Evolutionary conservation across 1,140 invertebrate genomes (phyloP).

Genomic region (Meloidogyne exigua): DNA sequence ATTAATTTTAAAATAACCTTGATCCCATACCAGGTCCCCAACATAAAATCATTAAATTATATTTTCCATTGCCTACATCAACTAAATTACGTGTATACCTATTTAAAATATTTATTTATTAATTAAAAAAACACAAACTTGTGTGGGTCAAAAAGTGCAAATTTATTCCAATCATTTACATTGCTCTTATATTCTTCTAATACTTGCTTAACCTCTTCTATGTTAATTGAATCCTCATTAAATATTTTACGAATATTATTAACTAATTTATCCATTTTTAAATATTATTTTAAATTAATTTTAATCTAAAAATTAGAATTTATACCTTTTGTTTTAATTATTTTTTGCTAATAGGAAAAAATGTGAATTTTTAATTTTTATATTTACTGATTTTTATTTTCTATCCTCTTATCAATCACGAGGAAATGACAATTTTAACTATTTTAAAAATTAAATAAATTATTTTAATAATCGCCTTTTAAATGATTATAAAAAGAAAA

Average conservation of each 20-base stretch:
- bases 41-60: conserved; percentile 93
- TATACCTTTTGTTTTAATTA: neutral
- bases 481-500: no score
- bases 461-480: neutral
- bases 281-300: neutral
- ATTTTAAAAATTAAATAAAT: conserved; percentile 5
- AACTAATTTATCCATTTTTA: conserved; percentile 49
- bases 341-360: no score
- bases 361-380: neutral
- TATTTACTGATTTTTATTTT: neutral
- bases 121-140: no score
- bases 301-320: neutral
- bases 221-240: conserved; percentile 50
- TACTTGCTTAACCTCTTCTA: conserved; percentile 51
- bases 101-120: no score
- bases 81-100: conserved; percentile 91
- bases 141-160: conserved; percentile 54
- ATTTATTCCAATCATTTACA: conserved; percentile 50
- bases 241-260: conserved; percentile 48
- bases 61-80: conserved; percentile 90
- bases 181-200: conserved; percentile 55
- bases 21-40: conserved; percentile 93
- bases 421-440: neutral
- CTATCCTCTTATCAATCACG: neutral
- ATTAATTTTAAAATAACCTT: conserved; percentile 32